Evolutionary conservation across 2,797 vertebrate species (phyloP).

Genomic region (Acomys russatus): DNA sequence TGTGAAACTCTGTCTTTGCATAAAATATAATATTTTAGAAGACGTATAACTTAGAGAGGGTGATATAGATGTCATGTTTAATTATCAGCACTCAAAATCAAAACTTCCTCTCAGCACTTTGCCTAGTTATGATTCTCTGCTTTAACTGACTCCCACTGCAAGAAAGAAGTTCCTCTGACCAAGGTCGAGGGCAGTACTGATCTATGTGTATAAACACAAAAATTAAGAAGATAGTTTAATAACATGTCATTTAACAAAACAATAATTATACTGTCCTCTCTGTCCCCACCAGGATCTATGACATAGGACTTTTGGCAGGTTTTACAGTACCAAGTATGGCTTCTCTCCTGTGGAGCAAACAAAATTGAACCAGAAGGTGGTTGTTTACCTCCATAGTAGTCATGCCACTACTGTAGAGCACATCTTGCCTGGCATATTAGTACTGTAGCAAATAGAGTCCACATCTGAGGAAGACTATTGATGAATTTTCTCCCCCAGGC

Average conservation of each 20-base stretch:
- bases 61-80: neutral
- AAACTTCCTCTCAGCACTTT: neutral
- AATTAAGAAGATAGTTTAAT: neutral
- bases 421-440: neutral
- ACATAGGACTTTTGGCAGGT: neutral
- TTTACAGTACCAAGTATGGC: neutral
- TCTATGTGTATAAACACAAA: neutral
- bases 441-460: neutral
- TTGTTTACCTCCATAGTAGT: neutral
- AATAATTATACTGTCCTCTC: neutral
- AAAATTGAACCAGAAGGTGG: neutral
- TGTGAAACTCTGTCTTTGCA: neutral
- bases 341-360: neutral
- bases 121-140: neutral
- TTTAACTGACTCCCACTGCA: neutral
- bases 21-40: neutral
- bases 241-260: neutral
- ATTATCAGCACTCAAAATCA: neutral
- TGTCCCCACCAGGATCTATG: neutral
- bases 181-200: neutral
- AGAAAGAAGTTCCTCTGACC: neutral
- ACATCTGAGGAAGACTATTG: neutral
- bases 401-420: neutral
- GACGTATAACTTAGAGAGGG: too few relatives aligned
- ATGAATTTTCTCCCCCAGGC: neutral